Conservation (phyloP, 2,797 vertebrate genomes). For the Natrix natrix region DNA sequence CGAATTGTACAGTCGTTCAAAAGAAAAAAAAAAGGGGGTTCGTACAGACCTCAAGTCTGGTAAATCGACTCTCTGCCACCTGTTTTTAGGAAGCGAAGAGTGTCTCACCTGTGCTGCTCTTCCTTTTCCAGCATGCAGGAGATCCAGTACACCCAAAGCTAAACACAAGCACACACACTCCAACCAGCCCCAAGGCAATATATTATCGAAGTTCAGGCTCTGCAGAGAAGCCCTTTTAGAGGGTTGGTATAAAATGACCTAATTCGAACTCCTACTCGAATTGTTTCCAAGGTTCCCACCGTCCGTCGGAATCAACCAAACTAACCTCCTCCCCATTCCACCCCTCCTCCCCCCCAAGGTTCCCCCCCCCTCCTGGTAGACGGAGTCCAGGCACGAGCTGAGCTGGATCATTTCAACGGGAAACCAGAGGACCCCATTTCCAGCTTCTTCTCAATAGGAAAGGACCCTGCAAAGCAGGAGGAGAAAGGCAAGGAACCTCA, state of each 20-base stretch:
- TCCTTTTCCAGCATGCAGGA: slow-evolving; percentile 15
- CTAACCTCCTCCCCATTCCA: neutral
- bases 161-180: neutral
- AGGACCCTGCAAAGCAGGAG: slow-evolving; percentile 44
- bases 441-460: slow-evolving; percentile 52
- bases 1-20: neutral
- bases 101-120: neutral
- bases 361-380: too few relatives aligned
- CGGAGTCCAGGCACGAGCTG: too few relatives aligned
- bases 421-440: slow-evolving; percentile 51
- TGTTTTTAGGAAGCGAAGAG: neutral
- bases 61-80: slow-evolving; percentile 19
- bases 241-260: slow-evolving; percentile 24
- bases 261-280: neutral
- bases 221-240: neutral
- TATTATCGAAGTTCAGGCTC: neutral
- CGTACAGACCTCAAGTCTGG: slow-evolving; percentile 18
- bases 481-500: slow-evolving; percentile 11
- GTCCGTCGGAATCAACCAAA: neutral
- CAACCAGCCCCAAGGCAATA: slow-evolving; percentile 1
- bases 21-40: neutral
- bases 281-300: slow-evolving; percentile 3
- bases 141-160: slow-evolving; percentile 1
- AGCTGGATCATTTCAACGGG: slow-evolving; percentile 47
- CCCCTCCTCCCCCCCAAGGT: too few relatives aligned